phyloP scores from a whole-genome alignment of 2,797 vertebrate species.

The Macropus fuliginosus region DNA sequence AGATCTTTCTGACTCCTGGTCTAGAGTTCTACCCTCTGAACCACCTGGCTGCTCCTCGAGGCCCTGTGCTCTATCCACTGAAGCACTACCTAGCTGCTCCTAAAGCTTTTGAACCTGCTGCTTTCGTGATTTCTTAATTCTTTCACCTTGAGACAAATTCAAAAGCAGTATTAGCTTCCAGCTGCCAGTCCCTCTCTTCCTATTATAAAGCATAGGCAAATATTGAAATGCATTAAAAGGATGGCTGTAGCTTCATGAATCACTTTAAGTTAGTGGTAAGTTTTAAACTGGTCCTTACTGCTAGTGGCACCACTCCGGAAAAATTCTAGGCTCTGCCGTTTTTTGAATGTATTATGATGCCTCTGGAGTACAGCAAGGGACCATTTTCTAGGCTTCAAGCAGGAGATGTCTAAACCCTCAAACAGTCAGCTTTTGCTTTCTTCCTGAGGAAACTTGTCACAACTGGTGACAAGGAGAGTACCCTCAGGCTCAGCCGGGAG shows the following conservation, averaged over 20 bases:
- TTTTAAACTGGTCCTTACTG: background rate
- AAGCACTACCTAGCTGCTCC: background rate
- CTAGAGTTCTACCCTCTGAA: background rate
- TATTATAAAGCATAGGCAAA: constrained; percentile 1
- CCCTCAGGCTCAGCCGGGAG: background rate
- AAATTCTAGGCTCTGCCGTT: background rate
- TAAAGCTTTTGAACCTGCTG: background rate
- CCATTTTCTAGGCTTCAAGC: constrained; percentile 30
- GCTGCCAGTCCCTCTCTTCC: background rate
- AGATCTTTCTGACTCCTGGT: background rate
- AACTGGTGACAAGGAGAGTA: background rate
- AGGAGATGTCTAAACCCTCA: constrained; percentile 47
- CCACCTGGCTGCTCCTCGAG: background rate
- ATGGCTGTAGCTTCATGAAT: background rate
- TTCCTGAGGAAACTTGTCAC: background rate
- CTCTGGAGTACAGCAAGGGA: constrained; percentile 8
- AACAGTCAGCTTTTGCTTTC: constrained; percentile 29
- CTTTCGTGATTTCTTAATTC: constrained; percentile 54
- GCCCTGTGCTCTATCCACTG: background rate
- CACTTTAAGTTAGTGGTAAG: background rate
- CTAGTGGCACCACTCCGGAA: background rate
- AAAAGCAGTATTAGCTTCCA: constrained; percentile 5
- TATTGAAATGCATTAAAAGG: background rate
- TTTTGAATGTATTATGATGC: background rate
- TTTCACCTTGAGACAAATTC: constrained; percentile 15